Evolutionary conservation across 2,113 vertebrate species (phyloP).

Genomic region (Pycnonotus jocosus): DNA sequence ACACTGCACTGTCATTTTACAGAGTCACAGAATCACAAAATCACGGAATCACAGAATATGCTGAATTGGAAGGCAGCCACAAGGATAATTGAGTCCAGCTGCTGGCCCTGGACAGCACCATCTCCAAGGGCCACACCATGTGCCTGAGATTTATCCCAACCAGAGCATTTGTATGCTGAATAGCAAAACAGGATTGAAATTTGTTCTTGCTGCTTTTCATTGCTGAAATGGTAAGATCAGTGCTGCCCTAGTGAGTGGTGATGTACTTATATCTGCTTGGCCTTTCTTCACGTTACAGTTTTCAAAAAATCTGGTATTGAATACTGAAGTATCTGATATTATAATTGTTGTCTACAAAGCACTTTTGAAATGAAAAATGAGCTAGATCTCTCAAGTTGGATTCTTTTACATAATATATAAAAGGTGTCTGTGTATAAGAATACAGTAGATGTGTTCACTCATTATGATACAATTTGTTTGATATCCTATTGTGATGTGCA

Average conservation of each 20-base stretch:
- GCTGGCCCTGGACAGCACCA: background rate
- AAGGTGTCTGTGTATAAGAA: background rate
- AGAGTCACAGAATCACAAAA: background rate
- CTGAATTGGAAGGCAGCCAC: background rate
- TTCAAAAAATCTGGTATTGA: background rate
- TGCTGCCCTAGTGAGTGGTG: background rate
- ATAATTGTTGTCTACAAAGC: background rate
- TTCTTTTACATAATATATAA: slow-evolving; percentile 18
- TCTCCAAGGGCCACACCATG: background rate
- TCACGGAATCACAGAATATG: background rate
- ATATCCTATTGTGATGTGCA: background rate
- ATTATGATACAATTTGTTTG: slow-evolving; percentile 6
- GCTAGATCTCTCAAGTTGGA: background rate
- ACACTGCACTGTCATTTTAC: background rate
- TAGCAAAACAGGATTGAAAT: background rate
- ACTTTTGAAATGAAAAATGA: background rate
- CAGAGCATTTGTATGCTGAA: background rate
- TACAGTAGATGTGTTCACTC: background rate
- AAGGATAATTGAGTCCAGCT: background rate
- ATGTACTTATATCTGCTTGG: background rate
- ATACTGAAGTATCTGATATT: background rate
- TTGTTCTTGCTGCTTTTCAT: background rate
- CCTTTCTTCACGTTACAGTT: background rate
- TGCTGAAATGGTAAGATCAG: background rate
- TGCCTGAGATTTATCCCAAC: background rate